Conservation (phyloP, 2,113 vertebrate genomes). For the Chauna torquata region DNA sequence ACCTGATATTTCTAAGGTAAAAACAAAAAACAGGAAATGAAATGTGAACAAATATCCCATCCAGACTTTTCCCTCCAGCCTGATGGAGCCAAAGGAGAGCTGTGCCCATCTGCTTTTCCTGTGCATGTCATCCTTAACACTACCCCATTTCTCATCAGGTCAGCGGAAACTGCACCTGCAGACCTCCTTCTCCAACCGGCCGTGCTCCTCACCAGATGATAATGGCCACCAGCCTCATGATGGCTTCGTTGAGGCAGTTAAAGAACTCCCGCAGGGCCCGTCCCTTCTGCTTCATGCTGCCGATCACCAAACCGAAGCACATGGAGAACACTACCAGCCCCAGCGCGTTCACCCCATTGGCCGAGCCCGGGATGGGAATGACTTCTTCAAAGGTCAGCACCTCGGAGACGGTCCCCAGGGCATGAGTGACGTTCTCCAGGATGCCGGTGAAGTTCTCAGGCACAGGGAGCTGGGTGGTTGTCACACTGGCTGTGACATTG, state of each 20-base stretch:
- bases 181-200: conserved; percentile 39
- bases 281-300: conserved; percentile 95
- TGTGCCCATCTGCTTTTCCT: conserved; percentile 35
- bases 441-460: conserved; percentile 73
- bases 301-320: conserved; percentile 93
- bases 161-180: conserved; percentile 68
- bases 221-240: conserved; percentile 94
- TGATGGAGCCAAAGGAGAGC: conserved; percentile 15
- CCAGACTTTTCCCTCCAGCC: conserved; percentile 61
- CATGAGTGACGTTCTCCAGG: conserved; percentile 79
- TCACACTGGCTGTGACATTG: conserved; percentile 51
- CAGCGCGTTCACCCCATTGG: conserved; percentile 91
- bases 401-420: conserved; percentile 79
- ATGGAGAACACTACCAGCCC: conserved; percentile 96
- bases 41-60: conserved; percentile 61
- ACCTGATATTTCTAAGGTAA: conserved; percentile 33
- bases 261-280: conserved; percentile 93
- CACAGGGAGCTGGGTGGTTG: conserved; percentile 39
- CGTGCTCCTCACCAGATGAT: conserved; percentile 92
- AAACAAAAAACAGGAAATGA: conserved; percentile 58
- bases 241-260: conserved; percentile 94
- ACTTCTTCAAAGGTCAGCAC: conserved; percentile 86
- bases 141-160: conserved; percentile 51
- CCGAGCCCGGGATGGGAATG: conserved; percentile 86
- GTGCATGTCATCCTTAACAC: conserved; percentile 42